phyloP scores from a whole-genome alignment of 2,888 invertebrate species.

The Patella pellucida region DNA sequence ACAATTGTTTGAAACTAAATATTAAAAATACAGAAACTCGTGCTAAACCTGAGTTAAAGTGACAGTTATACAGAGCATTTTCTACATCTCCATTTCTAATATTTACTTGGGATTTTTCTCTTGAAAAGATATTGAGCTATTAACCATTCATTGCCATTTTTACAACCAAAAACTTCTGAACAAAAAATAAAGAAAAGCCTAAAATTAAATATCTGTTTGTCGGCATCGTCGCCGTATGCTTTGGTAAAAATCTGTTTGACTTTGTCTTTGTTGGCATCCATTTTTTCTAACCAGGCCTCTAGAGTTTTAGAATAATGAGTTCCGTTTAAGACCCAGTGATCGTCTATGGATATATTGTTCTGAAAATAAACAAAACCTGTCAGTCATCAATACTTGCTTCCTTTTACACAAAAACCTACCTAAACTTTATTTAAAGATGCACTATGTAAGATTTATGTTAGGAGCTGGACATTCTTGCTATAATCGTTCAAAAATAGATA shows the following conservation, averaged over 20 bases:
- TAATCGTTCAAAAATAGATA: neutral
- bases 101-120: constrained; percentile 45
- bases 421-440: too few relatives aligned
- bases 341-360: constrained; percentile 54
- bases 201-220: constrained; percentile 61
- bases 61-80: too few relatives aligned
- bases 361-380: constrained; percentile 33
- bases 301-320: constrained; percentile 56
- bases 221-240: constrained; percentile 53
- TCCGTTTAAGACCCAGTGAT: constrained; percentile 60
- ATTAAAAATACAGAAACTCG: too few relatives aligned
- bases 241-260: constrained; percentile 47
- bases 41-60: too few relatives aligned
- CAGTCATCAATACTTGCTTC: neutral
- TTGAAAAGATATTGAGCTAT: constrained; percentile 57
- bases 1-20: too few relatives aligned
- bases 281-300: constrained; percentile 55
- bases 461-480: too few relatives aligned
- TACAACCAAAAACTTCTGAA: constrained; percentile 61
- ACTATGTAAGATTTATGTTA: too few relatives aligned
- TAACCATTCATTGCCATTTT: constrained; percentile 64
- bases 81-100: constrained; percentile 29
- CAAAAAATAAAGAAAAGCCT: constrained; percentile 64
- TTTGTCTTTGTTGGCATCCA: constrained; percentile 51
- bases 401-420: too few relatives aligned